Evolutionary conservation across 2,888 invertebrate species (phyloP).

Genomic region (Trichopoda pennipes): DNA sequence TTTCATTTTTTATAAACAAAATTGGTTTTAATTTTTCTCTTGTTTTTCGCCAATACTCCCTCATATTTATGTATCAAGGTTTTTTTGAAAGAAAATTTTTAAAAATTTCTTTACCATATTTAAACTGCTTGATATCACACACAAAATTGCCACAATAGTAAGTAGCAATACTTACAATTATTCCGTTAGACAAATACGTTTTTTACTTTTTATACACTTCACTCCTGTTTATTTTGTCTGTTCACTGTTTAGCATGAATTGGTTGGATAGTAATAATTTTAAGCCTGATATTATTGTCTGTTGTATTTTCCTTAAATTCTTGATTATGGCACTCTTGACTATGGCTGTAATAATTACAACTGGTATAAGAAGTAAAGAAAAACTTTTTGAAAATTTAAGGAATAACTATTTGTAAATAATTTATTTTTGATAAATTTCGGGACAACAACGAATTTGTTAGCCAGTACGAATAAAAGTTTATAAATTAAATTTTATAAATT

Average conservation of each 20-base stretch:
- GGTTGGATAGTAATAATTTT: conserved; percentile 25
- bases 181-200: conserved; percentile 58
- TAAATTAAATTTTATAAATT: background rate
- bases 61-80: background rate
- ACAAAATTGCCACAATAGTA: conserved; percentile 16
- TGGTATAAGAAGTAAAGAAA: conserved; percentile 28
- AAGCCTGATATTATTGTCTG: conserved; percentile 17
- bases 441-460: background rate
- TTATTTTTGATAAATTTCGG: background rate
- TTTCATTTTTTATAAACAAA: background rate
- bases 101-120: conserved; percentile 30
- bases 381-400: background rate
- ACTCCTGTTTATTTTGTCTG: conserved; percentile 29
- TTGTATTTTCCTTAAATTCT: conserved; percentile 49
- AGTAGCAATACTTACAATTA: conserved; percentile 38
- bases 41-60: background rate
- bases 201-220: background rate
- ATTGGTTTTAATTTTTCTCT: background rate
- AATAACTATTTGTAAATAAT: background rate
- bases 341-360: conserved; percentile 53
- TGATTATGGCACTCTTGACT: too few species aligned
- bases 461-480: background rate
- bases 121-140: conserved; percentile 27
- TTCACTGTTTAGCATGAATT: conserved; percentile 2
- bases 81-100: background rate